Evolutionary conservation across 1,140 invertebrate species (phyloP).

Genomic region (Eumeta japonica): DNA sequence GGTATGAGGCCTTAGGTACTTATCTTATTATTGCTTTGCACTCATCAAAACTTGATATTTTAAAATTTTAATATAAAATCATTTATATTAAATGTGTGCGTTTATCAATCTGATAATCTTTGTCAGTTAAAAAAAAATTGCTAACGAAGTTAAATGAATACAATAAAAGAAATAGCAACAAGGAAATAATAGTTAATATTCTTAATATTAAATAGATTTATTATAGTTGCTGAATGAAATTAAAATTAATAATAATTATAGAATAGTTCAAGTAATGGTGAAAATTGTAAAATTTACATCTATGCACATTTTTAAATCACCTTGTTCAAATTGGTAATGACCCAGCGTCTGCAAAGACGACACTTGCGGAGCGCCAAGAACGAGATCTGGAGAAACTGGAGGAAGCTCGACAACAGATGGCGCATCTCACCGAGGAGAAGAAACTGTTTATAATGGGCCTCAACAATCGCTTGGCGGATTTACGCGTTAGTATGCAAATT

Average conservation of each 20-base stretch:
- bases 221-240: conserved; percentile 3
- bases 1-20: conserved; percentile 59
- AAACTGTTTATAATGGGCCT: conserved; percentile 53
- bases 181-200: too few relatives aligned
- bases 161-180: too few relatives aligned
- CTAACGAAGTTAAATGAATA: too few relatives aligned
- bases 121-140: too few relatives aligned
- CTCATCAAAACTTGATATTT: too few relatives aligned
- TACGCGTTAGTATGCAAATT: conserved; percentile 38
- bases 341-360: conserved; percentile 44
- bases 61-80: conserved; percentile 4
- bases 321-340: too few relatives aligned
- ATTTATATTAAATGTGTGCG: too few relatives aligned
- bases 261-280: too few relatives aligned
- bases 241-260: background rate
- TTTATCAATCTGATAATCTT: too few relatives aligned
- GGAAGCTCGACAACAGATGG: conserved; percentile 41
- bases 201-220: conserved; percentile 1
- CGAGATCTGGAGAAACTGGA: conserved; percentile 46
- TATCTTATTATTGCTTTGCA: conserved; percentile 2
- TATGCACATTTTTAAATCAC: background rate
- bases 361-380: conserved; percentile 44
- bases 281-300: background rate
- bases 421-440: conserved; percentile 44
- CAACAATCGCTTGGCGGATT: conserved; percentile 45